Percentiles rank a stretch among this genome's conserved stretches.
Evolutionary conservation across 1,140 invertebrate genomes (phyloP).

Genomic region (Halesus radiatus): DNA sequence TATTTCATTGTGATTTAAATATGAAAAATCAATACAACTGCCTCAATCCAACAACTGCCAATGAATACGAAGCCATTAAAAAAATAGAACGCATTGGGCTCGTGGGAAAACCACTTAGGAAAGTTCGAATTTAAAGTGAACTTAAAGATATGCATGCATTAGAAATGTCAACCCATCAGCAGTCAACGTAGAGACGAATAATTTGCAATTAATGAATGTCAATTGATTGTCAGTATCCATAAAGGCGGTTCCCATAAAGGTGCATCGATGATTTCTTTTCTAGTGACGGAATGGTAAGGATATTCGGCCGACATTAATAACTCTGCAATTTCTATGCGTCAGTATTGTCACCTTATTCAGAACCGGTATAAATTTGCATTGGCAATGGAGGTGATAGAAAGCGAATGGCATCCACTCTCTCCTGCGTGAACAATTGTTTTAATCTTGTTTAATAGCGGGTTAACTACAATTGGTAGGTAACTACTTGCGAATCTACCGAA

Average conservation of each 20-base stretch:
- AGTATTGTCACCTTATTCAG: slow-evolving; percentile 22
- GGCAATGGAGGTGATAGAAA: slow-evolving; percentile 24
- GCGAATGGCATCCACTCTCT: slow-evolving; percentile 26
- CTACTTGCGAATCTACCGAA: no score
- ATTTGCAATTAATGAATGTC: not conserved
- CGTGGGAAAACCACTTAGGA: no score
- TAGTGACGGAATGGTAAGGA: not conserved
- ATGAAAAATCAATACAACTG: no score
- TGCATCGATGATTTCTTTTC: not conserved
- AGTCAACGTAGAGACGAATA: no score
- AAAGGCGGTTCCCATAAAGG: not conserved
- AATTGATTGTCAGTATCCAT: not conserved
- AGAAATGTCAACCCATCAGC: no score
- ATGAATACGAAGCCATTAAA: no score
- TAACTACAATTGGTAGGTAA: no score
- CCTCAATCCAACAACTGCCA: no score
- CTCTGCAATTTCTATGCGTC: slow-evolving; percentile 17
- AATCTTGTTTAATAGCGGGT: not conserved
- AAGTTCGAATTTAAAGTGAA: no score
- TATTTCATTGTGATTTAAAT: no score
- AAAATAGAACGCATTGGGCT: no score
- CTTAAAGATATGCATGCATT: no score
- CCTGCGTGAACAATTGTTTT: slow-evolving; percentile 11
- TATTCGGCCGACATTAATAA: not conserved
- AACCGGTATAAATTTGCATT: slow-evolving; percentile 33